Evolutionary conservation across 2,888 invertebrate genomes (phyloP), one percentile per base, ranked within the genome.

Genomic region (Drosophila picticornis): DNA sequence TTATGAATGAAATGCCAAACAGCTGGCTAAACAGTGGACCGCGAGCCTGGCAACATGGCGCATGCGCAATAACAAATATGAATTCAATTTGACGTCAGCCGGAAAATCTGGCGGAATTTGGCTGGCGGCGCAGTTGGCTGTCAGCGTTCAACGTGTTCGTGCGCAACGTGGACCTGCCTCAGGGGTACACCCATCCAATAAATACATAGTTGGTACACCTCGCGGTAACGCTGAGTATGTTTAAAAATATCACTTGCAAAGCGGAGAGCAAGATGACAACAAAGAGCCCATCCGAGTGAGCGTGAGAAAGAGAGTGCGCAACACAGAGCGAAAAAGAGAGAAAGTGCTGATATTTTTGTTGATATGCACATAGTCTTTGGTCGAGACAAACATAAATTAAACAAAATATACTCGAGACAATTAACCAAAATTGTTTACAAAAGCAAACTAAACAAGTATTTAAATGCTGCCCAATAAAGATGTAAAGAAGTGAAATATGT

Each of bases 91-190:
- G 43, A 70, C 68, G 70, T 68, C 65, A 56, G 79, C 62, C 88
- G 77, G 73, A 88, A 86, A 83, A 86, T 51, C 72, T 73, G 61
- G 62, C 74, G 63, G 62, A 80, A 74, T 75, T 80, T 61, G 79
- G 80, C 74, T 78, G 76, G 78, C 75, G 83, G 83, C 81, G 77
- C 89, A 87, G 87, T 87, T 87, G 87, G 81, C 83, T 79, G 79
- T 75, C 87, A 84, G 75, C 88, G 67, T 81, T 87, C 84, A 84
- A 76, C 70, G 84, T 75, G 81, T 43, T 83, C 85, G 84, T 83
- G 80, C 73, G 75, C 79, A 79, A 75, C 68, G 71, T 77, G 77
- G 29, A 77, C 50, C 59, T 69, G 65, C 62, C 77, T 22, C 58
- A 60, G 66, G 53, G 25, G 48, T 59, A n/a, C 50, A 29, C 27